phyloP scores from a whole-genome alignment of 2,888 invertebrate genomes.

The Plutella xylostella region DNA sequence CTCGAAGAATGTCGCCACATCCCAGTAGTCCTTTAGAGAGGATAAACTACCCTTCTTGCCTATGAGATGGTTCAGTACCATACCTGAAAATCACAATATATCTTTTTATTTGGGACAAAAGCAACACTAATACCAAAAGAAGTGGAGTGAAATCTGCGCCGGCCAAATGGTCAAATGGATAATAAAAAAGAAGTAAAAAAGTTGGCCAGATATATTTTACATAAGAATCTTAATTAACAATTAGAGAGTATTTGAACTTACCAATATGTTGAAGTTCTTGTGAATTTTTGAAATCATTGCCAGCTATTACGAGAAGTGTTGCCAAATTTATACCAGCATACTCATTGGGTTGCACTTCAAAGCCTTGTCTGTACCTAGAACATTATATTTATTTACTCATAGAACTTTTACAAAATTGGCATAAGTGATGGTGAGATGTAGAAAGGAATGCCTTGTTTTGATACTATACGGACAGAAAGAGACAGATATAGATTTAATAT shows the following conservation, averaged over 20 bases:
- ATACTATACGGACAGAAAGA: too few species aligned
- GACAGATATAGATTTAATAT: too few species aligned
- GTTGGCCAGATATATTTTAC: too few species aligned
- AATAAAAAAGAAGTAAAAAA: too few species aligned
- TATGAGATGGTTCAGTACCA: conserved; percentile 96
- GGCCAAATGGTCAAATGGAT: too few species aligned
- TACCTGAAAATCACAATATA: conserved; percentile 77
- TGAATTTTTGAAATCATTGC: conserved; percentile 93
- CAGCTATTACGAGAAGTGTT: conserved; percentile 95
- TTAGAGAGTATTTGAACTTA: conserved; percentile 29
- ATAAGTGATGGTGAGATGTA: too few species aligned
- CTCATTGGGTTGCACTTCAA: conserved; percentile 98
- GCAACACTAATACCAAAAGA: too few species aligned
- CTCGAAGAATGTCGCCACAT: conserved; percentile 98
- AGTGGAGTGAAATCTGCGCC: too few species aligned
- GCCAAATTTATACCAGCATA: conserved; percentile 99
- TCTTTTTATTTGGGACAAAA: too few species aligned
- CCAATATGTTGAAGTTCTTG: conserved; percentile 93
- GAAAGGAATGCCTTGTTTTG: too few species aligned
- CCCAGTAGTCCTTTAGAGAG: conserved; percentile 97
- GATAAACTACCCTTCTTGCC: conserved; percentile 97
- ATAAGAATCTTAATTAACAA: background rate
- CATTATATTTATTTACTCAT: too few species aligned
- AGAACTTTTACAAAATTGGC: too few species aligned
- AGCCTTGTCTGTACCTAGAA: conserved; percentile 87